Evolutionary conservation across 2,888 invertebrate genomes (phyloP).

Genomic region (Rotaria socialis): DNA sequence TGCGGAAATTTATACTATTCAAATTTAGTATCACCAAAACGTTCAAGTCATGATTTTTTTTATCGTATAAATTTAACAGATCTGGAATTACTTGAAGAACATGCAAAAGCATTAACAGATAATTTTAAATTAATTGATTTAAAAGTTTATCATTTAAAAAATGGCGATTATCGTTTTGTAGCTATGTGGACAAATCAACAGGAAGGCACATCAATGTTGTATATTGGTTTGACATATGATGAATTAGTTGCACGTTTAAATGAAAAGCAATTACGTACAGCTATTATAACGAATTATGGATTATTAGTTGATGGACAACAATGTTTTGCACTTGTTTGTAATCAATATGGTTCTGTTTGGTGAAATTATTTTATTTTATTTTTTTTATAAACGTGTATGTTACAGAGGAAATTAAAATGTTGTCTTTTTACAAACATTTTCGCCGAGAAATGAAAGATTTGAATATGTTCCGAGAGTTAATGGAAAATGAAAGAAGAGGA

Average conservation of each 20-base stretch:
- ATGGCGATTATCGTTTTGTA: conserved; percentile 21
- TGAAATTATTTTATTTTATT: not conserved
- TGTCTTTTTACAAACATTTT: too few species aligned
- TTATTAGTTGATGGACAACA: conserved; percentile 31
- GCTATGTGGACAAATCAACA: conserved; percentile 4
- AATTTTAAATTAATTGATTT: conserved; percentile 25
- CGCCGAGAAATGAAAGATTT: too few species aligned
- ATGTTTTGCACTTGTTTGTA: conserved; percentile 31
- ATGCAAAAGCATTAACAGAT: conserved; percentile 1
- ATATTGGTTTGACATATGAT: conserved; percentile 32
- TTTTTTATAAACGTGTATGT: not conserved
- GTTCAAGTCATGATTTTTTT: not conserved
- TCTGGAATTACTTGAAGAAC: conserved; percentile 12
- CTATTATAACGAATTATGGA: conserved; percentile 18
- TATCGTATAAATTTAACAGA: conserved; percentile 6
- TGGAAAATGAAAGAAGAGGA: too few species aligned
- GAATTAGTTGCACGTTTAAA: conserved; percentile 19
- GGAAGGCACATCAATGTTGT: conserved; percentile 2
- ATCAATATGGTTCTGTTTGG: not conserved
- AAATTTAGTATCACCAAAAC: not conserved
- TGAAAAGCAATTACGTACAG: not conserved
- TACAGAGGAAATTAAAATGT: too few species aligned
- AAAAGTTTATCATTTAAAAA: conserved; percentile 35
- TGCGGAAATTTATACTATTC: conserved; percentile 26
- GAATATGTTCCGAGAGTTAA: too few species aligned